phyloP scores from a whole-genome alignment of 2,888 invertebrate genomes.

The Eupithecia insigniata region DNA sequence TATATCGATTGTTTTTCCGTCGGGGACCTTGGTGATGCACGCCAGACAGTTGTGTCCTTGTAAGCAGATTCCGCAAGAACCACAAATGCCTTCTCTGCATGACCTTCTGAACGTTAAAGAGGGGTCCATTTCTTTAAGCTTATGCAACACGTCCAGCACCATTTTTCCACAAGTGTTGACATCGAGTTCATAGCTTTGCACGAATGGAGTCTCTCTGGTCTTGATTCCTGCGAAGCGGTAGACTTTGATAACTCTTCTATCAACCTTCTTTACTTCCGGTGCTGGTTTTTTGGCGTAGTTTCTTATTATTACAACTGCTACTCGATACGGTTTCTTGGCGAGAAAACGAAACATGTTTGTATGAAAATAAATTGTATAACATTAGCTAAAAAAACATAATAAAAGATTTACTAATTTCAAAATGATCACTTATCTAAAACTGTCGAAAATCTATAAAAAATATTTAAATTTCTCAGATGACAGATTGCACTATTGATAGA shows the following conservation, averaged over 20 bases:
- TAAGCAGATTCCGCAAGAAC: slow-evolving; percentile 90
- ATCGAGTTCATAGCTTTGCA: slow-evolving; percentile 67
- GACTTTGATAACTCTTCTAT: slow-evolving; percentile 55
- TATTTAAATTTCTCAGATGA: not conserved
- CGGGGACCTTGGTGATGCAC: slow-evolving; percentile 83
- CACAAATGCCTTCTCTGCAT: slow-evolving; percentile 91
- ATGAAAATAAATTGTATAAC: not conserved
- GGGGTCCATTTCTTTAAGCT: slow-evolving; percentile 87
- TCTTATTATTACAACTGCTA: not conserved
- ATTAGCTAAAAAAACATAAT: not conserved
- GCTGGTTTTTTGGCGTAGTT: not conserved
- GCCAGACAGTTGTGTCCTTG: slow-evolving; percentile 89
- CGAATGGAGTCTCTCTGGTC: slow-evolving; percentile 57
- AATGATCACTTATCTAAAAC: not conserved
- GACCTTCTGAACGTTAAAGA: slow-evolving; percentile 85
- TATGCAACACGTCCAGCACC: slow-evolving; percentile 88
- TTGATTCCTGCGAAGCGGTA: slow-evolving; percentile 68
- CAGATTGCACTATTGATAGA: slow-evolving; percentile 2
- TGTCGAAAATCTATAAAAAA: not conserved
- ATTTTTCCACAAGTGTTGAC: slow-evolving; percentile 66
- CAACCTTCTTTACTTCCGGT: not conserved
- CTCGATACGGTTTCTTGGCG: not conserved
- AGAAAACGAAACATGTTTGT: slow-evolving; percentile 2
- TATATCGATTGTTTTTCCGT: slow-evolving; percentile 83
- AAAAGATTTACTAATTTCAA: not conserved